Evolutionary conservation across 2,113 vertebrate species (phyloP).

Genomic region (Phyllostomus hastatus): DNA sequence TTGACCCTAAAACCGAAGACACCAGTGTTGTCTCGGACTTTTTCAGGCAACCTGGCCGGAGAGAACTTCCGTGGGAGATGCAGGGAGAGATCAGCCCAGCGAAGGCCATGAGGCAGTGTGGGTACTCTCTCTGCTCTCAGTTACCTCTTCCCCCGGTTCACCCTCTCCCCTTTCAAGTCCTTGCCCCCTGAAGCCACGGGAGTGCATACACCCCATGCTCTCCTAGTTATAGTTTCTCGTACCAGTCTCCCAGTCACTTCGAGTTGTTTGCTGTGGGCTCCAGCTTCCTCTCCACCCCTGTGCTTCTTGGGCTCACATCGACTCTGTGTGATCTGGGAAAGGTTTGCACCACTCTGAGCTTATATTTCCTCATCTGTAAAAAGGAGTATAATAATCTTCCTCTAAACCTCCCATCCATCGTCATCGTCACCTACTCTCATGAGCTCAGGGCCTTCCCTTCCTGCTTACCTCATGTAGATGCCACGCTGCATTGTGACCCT

Average conservation of each 20-base stretch:
- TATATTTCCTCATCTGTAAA: no score
- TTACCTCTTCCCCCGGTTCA: background rate
- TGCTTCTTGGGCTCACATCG: background rate
- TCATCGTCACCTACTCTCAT: background rate
- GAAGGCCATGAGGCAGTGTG: background rate
- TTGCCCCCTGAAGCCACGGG: background rate
- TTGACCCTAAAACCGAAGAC: background rate
- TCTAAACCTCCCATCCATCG: background rate
- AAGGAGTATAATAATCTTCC: background rate
- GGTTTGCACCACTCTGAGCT: no score
- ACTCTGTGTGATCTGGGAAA: no score
- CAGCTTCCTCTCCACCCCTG: background rate
- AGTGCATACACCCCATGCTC: background rate
- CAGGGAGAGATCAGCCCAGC: background rate
- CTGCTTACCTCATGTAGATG: rapidly evolving
- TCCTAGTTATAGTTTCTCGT: background rate
- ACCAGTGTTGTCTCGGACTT: background rate
- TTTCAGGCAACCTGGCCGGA: background rate
- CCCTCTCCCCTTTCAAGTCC: background rate
- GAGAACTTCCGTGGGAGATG: background rate
- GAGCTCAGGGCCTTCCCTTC: background rate
- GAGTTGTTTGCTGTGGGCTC: background rate
- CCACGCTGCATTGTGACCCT: rapidly evolving
- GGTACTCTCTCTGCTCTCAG: background rate
- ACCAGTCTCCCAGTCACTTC: background rate